These are phyloP conservation scores for Amyelois transitella DNA, from an alignment of 1,140 invertebrate species.

Conservation along the genomic window DNA sequence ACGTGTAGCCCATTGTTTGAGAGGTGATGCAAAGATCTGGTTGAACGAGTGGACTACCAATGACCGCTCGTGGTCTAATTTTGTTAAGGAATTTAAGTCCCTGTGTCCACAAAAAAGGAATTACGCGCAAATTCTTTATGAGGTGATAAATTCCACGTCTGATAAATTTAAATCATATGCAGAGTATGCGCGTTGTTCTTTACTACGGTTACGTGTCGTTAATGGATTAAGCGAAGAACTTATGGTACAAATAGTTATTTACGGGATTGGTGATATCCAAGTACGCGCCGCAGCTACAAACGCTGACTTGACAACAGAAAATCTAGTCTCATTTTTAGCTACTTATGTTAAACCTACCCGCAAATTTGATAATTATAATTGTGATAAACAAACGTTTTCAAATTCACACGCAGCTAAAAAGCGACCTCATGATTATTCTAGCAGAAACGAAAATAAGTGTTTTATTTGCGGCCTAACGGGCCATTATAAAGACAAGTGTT, in stretches of 20 bases:
- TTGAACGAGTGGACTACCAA: constrained; percentile 17
- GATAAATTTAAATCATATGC: constrained; percentile 20
- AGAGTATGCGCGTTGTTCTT: constrained; percentile 15
- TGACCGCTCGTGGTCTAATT: constrained; percentile 22
- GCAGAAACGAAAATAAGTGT: constrained; percentile 1
- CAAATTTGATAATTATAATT: neutral
- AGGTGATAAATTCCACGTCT: constrained; percentile 14
- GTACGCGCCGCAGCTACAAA: constrained; percentile 19
- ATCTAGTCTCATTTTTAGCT: constrained; percentile 16
- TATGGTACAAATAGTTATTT: constrained; percentile 6
- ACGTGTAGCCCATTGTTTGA: constrained; percentile 15
- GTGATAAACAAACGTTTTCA: neutral
- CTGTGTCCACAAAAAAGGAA: constrained; percentile 13
- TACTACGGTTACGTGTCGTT: constrained; percentile 13
- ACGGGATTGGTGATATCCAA: constrained; percentile 16
- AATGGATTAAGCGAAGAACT: constrained; percentile 18
- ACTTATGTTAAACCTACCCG: constrained; percentile 12
- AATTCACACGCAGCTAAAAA: too few relatives aligned
- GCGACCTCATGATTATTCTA: too few relatives aligned
- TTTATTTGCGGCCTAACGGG: constrained; percentile 5
- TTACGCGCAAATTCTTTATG: constrained; percentile 18
- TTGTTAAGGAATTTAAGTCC: constrained; percentile 18
- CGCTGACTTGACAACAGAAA: constrained; percentile 9
- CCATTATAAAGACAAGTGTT: too few relatives aligned
- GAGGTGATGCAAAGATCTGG: constrained; percentile 19